Conservation (phyloP, 2,888 invertebrate genomes). For the Microchrysa polita region DNA sequence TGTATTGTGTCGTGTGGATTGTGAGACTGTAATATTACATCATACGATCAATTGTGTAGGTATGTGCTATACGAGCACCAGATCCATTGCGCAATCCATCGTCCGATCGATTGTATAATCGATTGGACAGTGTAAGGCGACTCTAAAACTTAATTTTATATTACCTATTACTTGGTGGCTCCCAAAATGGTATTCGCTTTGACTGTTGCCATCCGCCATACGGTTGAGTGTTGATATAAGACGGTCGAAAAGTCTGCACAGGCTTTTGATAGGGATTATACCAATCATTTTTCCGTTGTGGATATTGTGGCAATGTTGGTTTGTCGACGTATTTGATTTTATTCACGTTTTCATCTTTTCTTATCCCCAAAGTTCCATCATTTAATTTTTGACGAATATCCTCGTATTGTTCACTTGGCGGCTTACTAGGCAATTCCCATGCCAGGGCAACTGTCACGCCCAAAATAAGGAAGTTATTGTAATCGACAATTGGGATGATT, state of each 20-base stretch:
- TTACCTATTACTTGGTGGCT: background rate
- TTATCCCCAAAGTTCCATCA: constrained; percentile 58
- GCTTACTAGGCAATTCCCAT: constrained; percentile 78
- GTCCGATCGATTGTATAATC: too few species aligned
- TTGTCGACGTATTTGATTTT: background rate
- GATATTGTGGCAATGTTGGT: background rate
- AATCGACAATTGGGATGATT: constrained; percentile 62
- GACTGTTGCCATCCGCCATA: background rate
- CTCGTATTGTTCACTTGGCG: constrained; percentile 60
- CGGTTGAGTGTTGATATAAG: too few species aligned
- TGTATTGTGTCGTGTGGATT: too few species aligned
- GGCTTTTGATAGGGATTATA: too few species aligned
- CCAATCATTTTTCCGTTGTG: too few species aligned
- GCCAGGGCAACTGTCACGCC: constrained; percentile 81
- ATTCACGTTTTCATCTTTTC: constrained; percentile 59
- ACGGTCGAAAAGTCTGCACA: too few species aligned
- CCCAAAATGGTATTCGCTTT: background rate
- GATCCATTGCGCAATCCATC: too few species aligned
- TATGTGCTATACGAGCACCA: too few species aligned
- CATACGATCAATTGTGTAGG: too few species aligned
- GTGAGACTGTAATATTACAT: too few species aligned
- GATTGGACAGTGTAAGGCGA: too few species aligned
- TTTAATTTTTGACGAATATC: constrained; percentile 57
- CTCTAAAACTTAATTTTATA: too few species aligned
- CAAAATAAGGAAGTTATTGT: constrained; percentile 68